Base-by-base conservation (phyloP, 2,113 vertebrate genomes). In the Calyptomena viridis region DNA sequence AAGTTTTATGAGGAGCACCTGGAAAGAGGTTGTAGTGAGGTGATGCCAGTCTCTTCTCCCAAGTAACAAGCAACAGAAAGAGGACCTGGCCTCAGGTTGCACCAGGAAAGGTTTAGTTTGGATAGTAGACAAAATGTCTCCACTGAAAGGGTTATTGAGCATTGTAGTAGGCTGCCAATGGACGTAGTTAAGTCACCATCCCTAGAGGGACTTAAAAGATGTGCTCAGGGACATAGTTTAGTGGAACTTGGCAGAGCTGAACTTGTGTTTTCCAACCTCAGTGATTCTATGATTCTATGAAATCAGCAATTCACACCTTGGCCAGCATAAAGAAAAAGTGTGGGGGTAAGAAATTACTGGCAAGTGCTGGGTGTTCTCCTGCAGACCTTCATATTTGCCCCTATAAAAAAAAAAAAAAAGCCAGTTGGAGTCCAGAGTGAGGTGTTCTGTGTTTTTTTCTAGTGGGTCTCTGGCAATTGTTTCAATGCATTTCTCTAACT, bases 401-500 rank as follows among this genome's bases (percentile, higher is more conserved):
- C 56, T 37, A 2, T 64, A 11, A 68, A 74, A 78, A 40, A 49
- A 11, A 68, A 74, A 78, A 40, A 49, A 25, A 35, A 39, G 5
- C 17, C 19, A 71, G 60, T 17, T 92, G 55, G 66, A 59, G 53
- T 89, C 46, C 50, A 87, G 47, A 67, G 71, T 49, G 42, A 93
- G n/a, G 22, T 49, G 60, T 37, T 37, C 91, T 95, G 28, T 31
- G 37, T 66, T 96, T 90, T n/a, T 94, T 93, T 83, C 84, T 95
- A 37, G 60, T 71, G 28, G 35, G 49, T 92, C 95, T 88, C 89
- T 96, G 95, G 89, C 94, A 93, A 94, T 95, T 96, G 96, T 53
- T 96, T 72, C 80, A 91, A 87, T 21, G 30, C 11, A 27, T 91
- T 81, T 89, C 49, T 97, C 56, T 92, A 92, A 95, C 84, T 94